These are phyloP conservation scores for Lutraria lutraria DNA, from an alignment of 2,888 invertebrate species.

Conservation along the genomic window DNA sequence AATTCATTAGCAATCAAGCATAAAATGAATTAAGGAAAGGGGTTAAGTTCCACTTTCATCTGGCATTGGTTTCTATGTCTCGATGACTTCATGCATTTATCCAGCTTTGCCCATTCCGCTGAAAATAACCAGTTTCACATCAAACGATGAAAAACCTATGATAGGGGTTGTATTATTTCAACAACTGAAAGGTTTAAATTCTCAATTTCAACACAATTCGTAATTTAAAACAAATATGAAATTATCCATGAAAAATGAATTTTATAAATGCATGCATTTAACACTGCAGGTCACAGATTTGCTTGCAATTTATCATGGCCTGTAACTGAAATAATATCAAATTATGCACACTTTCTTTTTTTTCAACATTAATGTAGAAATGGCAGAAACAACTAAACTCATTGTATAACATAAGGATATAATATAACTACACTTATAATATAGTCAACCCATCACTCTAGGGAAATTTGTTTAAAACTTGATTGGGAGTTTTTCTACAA, in stretches of 20 bases:
- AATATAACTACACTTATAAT: not conserved
- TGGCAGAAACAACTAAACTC: not conserved
- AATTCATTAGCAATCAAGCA: constrained; percentile 13
- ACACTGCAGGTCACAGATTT: not conserved
- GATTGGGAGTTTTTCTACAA: too few species aligned
- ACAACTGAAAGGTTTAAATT: constrained; percentile 14
- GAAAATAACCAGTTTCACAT: not conserved
- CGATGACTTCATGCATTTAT: not conserved
- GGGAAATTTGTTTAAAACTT: too few species aligned
- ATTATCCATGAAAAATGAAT: constrained; percentile 7
- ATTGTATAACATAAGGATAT: not conserved
- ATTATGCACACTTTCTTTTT: not conserved
- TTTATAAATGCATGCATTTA: not conserved
- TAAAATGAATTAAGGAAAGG: not conserved
- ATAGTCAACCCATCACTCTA: too few species aligned
- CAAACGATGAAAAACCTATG: not conserved
- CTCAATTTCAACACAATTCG: constrained; percentile 8
- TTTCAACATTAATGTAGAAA: not conserved
- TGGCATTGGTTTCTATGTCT: not conserved
- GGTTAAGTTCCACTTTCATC: not conserved
- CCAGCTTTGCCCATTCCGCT: not conserved
- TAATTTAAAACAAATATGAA: constrained; percentile 8
- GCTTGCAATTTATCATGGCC: not conserved
- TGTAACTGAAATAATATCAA: not conserved
- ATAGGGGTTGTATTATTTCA: not conserved